phyloP scores from a whole-genome alignment of 2,797 vertebrate genomes.

The Danionella dracula region DNA sequence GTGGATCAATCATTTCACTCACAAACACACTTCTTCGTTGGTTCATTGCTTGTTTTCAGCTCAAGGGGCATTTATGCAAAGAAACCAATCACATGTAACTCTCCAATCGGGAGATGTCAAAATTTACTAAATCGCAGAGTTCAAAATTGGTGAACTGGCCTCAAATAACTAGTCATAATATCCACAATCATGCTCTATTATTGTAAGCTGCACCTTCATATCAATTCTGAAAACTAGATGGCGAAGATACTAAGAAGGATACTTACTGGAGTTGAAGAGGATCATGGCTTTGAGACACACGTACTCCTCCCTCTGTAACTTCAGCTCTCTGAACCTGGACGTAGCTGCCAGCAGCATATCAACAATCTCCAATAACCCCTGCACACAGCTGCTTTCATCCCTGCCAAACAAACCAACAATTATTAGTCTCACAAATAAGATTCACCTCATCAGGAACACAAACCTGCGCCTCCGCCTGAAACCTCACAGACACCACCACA shows the following conservation, averaged over 20 bases:
- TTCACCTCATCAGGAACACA: neutral
- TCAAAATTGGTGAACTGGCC: too few relatives aligned
- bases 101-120: too few relatives aligned
- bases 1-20: too few relatives aligned
- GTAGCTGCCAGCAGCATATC: conserved; percentile 95
- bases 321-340: conserved; percentile 88
- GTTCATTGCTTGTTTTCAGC: too few relatives aligned
- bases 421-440: conserved; percentile 20
- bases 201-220: too few relatives aligned
- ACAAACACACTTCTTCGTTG: too few relatives aligned
- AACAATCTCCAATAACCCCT: conserved; percentile 94
- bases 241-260: neutral
- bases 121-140: too few relatives aligned
- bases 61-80: too few relatives aligned
- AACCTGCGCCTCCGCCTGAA: neutral
- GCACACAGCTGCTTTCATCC: conserved; percentile 91
- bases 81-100: too few relatives aligned
- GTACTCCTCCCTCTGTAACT: conserved; percentile 92
- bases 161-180: too few relatives aligned
- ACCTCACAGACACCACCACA: neutral
- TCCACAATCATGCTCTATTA: too few relatives aligned
- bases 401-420: conserved; percentile 56
- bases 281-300: conserved; percentile 98
- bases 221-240: too few relatives aligned
- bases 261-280: conserved; percentile 98